Evolutionary conservation across 2,888 invertebrate species (phyloP), one percentile per base, ranked within the genome.

Genomic region (Chymomyza amoena): DNA sequence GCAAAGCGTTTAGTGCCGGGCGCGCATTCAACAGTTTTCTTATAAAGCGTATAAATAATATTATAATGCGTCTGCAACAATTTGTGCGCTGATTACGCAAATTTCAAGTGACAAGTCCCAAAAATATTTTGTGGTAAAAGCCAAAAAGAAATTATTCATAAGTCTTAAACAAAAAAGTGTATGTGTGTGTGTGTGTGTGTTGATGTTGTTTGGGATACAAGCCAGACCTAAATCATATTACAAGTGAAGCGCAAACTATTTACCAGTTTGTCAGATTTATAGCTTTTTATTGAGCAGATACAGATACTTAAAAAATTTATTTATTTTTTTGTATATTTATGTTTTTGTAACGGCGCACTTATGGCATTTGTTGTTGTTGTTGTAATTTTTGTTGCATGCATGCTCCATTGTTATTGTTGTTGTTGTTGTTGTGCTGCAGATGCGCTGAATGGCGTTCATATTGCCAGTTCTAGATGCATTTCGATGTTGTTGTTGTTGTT

Each of bases 21-120:
- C 32, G 32, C 6, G 75, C 72, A 61, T 61, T 78, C 67, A 78
- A 69, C 69, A 76, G 65, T 69, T 69, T 71, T 66, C 32, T 72
- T 66, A 78, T 72, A 77, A 76, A 70, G 63, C 57, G 66, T 28
- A 45, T 64, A 16, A 52, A 62, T 57, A 52, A 52, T 66, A 67
- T 28, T 61, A 78, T 69, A 66, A 72, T 70, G 61, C 54, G 45
- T 73, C 54, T 59, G 67, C 16, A 52, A 63, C 69, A 36, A 59
- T 66, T 66, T 64, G 59, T 60, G 59, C 64, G 51, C 65, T 76
- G 78, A 76, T 73, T 79, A 73, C 61, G 68, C 77, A 70, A 81
- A 81, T 79, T 71, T 62, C 72, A 76, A 76, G 79, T 87, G 85
- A 77, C 76, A 81, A 64, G 45, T 45, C 50, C 51, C 54, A 57